A percentile compares a stretch with the other conserved stretches of the same genome.
Conservation (phyloP, 2,888 invertebrate species). For the Lasioglossum figueresi region DNA sequence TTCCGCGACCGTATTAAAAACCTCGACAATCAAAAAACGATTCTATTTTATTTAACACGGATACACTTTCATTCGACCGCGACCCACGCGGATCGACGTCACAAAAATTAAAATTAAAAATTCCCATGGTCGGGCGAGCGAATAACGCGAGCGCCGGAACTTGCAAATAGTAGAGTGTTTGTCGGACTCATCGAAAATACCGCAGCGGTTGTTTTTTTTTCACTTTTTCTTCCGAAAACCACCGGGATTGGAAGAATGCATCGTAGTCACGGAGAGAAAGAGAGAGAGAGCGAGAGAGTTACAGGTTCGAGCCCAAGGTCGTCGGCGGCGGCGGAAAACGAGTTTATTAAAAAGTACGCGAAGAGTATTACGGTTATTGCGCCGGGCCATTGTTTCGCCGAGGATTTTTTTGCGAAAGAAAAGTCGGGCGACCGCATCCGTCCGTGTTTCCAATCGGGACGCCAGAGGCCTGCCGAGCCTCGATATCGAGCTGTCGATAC, state of each 20-base stretch:
- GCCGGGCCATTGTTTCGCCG: background rate
- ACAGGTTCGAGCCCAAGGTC: background rate
- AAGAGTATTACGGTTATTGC: background rate
- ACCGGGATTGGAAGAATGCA: background rate
- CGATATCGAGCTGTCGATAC: constrained; percentile 20
- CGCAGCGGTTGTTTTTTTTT: background rate
- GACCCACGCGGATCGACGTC: background rate
- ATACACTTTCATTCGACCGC: background rate
- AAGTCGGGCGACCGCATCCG: constrained; percentile 1
- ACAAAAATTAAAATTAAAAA: background rate
- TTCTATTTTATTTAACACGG: background rate
- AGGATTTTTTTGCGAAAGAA: background rate
- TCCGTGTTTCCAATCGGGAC: background rate
- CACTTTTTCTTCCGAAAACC: background rate
- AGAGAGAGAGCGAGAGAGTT: background rate
- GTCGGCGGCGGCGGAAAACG: background rate
- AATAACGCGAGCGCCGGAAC: background rate
- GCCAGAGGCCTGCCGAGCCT: background rate
- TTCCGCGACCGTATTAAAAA: background rate
- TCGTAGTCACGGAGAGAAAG: background rate
- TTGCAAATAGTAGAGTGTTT: background rate
- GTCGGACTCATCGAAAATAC: background rate
- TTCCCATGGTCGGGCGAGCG: background rate
- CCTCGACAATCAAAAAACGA: background rate
- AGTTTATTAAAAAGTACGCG: background rate